Conservation (phyloP, 2,113 vertebrate species). For the Machaerirhynchus nigripectus region DNA sequence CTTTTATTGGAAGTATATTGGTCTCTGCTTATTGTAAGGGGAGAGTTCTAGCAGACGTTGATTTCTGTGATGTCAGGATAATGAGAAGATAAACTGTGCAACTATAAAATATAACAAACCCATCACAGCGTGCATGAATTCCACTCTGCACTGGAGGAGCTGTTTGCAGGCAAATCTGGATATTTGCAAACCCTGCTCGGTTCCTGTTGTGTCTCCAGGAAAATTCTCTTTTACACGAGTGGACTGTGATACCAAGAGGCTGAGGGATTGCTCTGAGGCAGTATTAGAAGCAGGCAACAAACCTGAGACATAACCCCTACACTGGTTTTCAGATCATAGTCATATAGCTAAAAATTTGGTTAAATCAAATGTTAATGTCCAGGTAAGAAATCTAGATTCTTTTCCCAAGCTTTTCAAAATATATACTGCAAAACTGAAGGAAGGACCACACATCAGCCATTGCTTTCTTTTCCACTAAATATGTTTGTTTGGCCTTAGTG, state of each 20-base stretch:
- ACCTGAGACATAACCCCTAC: neutral
- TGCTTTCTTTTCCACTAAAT: neutral
- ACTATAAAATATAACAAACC: neutral
- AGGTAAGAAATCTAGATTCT: neutral
- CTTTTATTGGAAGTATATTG: neutral
- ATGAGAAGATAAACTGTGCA: neutral
- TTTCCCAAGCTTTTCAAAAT: neutral
- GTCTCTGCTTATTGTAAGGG: neutral
- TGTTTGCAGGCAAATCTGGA: neutral
- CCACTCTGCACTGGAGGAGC: neutral
- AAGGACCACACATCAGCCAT: neutral
- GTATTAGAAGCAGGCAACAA: neutral
- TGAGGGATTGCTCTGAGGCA: neutral
- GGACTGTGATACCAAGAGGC: neutral
- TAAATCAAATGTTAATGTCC: neutral
- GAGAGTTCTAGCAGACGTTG: neutral
- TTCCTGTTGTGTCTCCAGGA: neutral
- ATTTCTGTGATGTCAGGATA: neutral
- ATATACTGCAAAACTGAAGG: neutral
- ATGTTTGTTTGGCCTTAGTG: neutral
- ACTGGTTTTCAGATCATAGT: neutral
- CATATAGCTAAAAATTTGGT: neutral
- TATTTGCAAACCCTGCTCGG: neutral
- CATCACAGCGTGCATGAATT: rapidly evolving
- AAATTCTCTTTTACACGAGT: neutral